Evolutionary conservation across 2,797 vertebrate species (phyloP), one percentile per base, ranked within the genome.

Genomic region (Amblyopsis hoosieri): DNA sequence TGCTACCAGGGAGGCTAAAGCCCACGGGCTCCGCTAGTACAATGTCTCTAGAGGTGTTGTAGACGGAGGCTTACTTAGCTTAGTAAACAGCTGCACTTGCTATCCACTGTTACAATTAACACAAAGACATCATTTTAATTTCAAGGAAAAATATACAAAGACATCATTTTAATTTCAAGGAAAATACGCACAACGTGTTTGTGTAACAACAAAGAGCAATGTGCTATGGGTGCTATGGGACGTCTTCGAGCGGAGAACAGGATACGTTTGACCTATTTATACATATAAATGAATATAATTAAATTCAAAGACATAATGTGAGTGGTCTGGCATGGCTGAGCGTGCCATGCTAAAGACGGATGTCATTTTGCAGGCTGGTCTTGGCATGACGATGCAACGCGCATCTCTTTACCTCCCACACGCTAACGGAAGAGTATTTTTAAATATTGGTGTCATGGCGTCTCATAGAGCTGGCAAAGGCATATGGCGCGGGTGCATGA

Each of bases 401-500:
- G 17, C 63, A 48, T 75, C 46, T 54, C 58, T 67, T 62, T 77
- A 61, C 64, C 64, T 57, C 85, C 78, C 70, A 80, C 82, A 67
- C 78, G 69, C 65, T 12, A 57, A 67, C 47, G 12, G 66, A 80
- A 51, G 67, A 64, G 67, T 84, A 83, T 86, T 88, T 87, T 85
- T 84, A 75, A 85, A 85, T 66, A 72, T 70, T 63, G 67, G 69
- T 82, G 76, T 71, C 66, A 64, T 57, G 72, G 80, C 74, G 61
- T 87, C 87, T 79, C 76, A 57, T 23, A 46, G 74, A 73, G 66
- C 72, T 72, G 12, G 55, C 76, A 2, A 75, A 29, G 76, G 84
- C 89, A 90, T 87, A 85, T 84, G 86, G 83, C 67, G 1, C 19
- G 67, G 57, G 62, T 80, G 74, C 82, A 84, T 76, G 82, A 86